Conservation (phyloP, 2,888 invertebrate species). For the Ophion obscuratus region DNA sequence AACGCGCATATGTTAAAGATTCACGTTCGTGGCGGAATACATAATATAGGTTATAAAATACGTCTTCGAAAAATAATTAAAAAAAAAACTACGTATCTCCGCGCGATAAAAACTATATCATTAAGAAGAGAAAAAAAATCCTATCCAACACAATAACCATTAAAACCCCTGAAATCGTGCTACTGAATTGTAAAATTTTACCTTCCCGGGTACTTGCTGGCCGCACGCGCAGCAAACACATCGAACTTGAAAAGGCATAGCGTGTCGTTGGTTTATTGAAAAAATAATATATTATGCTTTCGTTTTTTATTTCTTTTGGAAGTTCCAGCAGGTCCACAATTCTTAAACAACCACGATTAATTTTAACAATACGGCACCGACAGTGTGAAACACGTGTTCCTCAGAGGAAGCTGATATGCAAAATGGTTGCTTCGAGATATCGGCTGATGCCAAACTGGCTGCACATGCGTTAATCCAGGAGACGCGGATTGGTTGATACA, state of each 20-base stretch:
- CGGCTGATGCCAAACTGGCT: neutral
- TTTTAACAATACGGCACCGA: neutral
- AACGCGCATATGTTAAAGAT: no score
- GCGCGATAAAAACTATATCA: no score
- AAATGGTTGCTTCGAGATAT: neutral
- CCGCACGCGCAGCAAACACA: neutral
- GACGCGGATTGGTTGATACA: constrained; percentile 13
- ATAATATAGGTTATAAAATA: no score
- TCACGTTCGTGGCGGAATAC: no score
- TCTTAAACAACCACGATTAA: neutral
- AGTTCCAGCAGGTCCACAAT: neutral
- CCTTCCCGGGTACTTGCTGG: neutral
- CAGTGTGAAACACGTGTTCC: neutral
- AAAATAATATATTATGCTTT: neutral
- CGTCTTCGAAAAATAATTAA: no score
- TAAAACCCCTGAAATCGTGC: neutral
- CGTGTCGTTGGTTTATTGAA: neutral
- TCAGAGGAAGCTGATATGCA: neutral
- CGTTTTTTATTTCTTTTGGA: neutral
- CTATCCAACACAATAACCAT: no score
- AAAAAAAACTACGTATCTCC: no score
- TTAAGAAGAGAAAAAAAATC: no score
- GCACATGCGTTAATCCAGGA: neutral
- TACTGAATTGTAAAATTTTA: neutral
- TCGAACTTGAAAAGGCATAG: neutral